Conservation (phyloP, 1,140 invertebrate genomes). For the Lordiphosa stackelbergi region DNA sequence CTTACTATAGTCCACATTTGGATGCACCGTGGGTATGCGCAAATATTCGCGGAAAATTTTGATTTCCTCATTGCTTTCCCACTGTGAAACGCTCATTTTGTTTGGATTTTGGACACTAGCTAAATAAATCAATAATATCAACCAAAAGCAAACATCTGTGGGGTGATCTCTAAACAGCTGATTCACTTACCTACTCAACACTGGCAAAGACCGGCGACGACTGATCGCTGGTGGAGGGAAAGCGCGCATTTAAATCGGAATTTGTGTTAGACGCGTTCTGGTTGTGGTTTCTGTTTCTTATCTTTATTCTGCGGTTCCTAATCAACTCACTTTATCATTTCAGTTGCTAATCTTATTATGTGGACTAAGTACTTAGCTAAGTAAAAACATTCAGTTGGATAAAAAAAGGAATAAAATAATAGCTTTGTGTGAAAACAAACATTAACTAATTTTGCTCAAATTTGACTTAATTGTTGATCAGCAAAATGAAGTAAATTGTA, state of each 20-base stretch:
- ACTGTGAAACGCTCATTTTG: conserved; percentile 46
- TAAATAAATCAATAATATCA: conserved; percentile 3
- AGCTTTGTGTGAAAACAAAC: too few relatives aligned
- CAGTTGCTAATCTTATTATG: conserved; percentile 37
- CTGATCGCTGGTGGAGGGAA: conserved; percentile 21
- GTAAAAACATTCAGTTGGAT: not conserved
- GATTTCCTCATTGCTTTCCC: conserved; percentile 83
- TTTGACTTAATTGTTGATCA: too few relatives aligned
- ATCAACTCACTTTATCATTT: conserved; percentile 30
- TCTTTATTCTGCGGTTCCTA: conserved; percentile 17
- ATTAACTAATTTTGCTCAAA: too few relatives aligned
- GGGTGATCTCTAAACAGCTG: conserved; percentile 21
- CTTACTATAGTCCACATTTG: conserved; percentile 89
- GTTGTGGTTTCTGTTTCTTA: conserved; percentile 3
- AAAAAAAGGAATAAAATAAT: not conserved
- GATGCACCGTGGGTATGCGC: conserved; percentile 88
- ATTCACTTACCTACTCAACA: conserved; percentile 47
- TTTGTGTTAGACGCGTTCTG: conserved; percentile 6
- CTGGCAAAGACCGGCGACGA: conserved; percentile 32
- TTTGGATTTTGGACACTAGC: too few relatives aligned
- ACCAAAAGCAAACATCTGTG: conserved; percentile 14
- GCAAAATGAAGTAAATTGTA: too few relatives aligned
- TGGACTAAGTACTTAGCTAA: not conserved
- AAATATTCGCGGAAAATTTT: conserved; percentile 89
- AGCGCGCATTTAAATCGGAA: conserved; percentile 50